phyloP scores from a whole-genome alignment of 1,140 invertebrate species.

The Saxidomus purpurata region DNA sequence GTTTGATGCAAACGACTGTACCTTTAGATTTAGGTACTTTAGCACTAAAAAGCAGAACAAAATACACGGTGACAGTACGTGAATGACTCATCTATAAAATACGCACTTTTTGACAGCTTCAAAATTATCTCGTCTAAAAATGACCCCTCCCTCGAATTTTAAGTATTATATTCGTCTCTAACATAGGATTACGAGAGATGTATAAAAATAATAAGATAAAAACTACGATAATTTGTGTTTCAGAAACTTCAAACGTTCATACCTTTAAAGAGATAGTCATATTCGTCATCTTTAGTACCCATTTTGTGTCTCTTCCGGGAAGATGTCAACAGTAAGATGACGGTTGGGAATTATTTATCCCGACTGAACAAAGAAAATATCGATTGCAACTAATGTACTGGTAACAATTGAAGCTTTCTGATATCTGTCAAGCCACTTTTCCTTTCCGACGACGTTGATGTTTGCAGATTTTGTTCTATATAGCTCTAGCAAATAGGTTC shows the following conservation, averaged over 20 bases:
- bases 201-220: no score
- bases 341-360: conserved; percentile 2
- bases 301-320: conserved; percentile 80
- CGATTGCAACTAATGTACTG: not conserved
- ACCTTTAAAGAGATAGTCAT: conserved; percentile 99
- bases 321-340: conserved; percentile 53
- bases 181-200: no score
- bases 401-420: not conserved
- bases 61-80: no score
- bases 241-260: conserved; percentile 82
- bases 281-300: conserved; percentile 97
- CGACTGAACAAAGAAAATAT: not conserved
- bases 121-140: not conserved
- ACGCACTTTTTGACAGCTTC: conserved; percentile 7
- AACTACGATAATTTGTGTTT: no score
- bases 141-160: conserved; percentile 31
- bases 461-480: not conserved
- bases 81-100: conserved; percentile 38
- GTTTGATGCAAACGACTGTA: no score
- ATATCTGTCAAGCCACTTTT: not conserved
- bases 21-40: no score
- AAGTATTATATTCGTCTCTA: no score
- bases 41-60: no score
- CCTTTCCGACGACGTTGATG: conserved; percentile 44
- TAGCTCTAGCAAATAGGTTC: not conserved